phyloP scores from a whole-genome alignment of 92 coral and sea anemone genomes.

The Meandrina meandrites region DNA sequence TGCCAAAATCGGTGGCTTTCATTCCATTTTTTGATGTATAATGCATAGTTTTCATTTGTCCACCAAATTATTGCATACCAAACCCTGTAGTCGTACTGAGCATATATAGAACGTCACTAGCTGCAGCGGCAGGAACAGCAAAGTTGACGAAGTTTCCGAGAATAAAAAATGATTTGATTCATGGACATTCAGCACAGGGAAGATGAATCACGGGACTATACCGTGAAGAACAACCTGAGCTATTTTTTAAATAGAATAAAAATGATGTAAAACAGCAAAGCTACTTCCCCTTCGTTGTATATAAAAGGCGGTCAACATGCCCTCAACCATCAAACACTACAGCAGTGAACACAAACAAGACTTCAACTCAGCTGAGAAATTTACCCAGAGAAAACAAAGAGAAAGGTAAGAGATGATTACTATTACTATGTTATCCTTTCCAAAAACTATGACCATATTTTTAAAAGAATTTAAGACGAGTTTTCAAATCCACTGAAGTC shows the following conservation, averaged over 20 bases:
- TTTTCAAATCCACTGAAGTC: too few relatives aligned
- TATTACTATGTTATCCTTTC: background rate
- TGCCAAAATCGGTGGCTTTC: background rate
- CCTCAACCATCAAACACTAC: background rate
- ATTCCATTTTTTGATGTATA: background rate
- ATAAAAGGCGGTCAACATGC: conserved; percentile 14
- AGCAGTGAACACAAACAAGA: background rate
- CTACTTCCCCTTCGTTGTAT: background rate
- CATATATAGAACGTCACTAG: background rate
- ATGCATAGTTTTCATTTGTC: background rate
- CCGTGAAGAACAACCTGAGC: background rate
- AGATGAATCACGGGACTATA: background rate
- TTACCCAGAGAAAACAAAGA: background rate
- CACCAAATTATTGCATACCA: background rate
- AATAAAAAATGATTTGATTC: background rate
- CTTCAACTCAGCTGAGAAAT: background rate
- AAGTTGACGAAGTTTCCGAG: conserved; percentile 11
- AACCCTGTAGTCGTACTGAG: background rate
- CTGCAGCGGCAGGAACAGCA: background rate
- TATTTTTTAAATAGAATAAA: too few relatives aligned
- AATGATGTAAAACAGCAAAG: conserved; percentile 7
- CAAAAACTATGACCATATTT: too few relatives aligned
- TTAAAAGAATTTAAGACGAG: too few relatives aligned
- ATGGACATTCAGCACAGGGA: background rate
- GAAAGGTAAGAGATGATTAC: background rate